Base-by-base conservation (phyloP, 2,888 invertebrate species). In the Pyrochroa serraticornis region DNA sequence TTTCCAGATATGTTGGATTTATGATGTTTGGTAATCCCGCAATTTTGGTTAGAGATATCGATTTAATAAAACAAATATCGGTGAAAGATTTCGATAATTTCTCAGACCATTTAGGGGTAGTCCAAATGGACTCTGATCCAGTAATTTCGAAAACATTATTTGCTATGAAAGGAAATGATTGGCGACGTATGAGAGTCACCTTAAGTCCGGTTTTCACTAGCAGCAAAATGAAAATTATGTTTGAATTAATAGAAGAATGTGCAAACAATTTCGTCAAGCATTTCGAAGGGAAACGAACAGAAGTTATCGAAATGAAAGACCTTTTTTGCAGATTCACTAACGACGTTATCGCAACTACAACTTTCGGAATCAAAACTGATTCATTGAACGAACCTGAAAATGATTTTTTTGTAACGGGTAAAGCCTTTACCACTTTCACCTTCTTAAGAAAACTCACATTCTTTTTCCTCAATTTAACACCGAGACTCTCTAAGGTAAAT, bases 61-160 rank as follows among this genome's bases (percentile, higher is more conserved):
- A 85, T 3, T 68, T 86, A n/a, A 82, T 86, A 6, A 85, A 85
- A 72, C 77, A 80, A 31, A 75, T 86, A 7, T 79, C 82, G 53
- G 82, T 85, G 33, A 79, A 83, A 51, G 84, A 85, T 67, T 85
- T 84, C 70, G 84, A 85, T 47, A 77, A 83, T 71, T 85, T 85
- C 65, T 77, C 81, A 9, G 84, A 85, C 48, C 72, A 74, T 42
- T 43, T 35, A 12, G 9, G 43, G 9, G 48, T 66, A 31, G 41
- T 65, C 7, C 38, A 57, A 6, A 73, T 79, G 5, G 68, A 75
- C 0, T 65, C 65, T 1, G 83, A 83, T 31, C 79, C 81, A 0
- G 64, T 85, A 1, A 82, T 84, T 60, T 81, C 79, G 0, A 82
- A 81, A 44, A 69, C 65, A 46, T 48, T 74, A 3, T 64, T 71